phyloP scores from a whole-genome alignment of 2,113 vertebrate species.

The Macrotus californicus region DNA sequence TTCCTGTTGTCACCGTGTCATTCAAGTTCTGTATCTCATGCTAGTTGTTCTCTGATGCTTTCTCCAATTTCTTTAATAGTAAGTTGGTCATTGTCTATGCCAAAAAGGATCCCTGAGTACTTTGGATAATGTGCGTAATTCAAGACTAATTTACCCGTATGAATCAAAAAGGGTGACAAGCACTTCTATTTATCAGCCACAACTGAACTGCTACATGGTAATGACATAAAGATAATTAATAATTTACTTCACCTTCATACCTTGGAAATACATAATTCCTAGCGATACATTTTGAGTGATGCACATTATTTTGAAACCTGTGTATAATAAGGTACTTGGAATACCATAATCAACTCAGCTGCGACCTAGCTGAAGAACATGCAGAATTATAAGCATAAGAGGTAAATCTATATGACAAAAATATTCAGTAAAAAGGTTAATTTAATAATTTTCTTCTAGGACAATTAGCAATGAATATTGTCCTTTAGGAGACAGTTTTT shows the following conservation, averaged over 20 bases:
- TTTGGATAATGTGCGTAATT: constrained; percentile 15
- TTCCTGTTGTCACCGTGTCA: background rate
- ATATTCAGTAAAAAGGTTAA: background rate
- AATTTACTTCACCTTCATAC: background rate
- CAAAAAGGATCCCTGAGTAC: background rate
- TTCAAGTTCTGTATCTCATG: background rate
- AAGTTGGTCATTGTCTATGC: background rate
- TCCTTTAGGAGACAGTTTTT: background rate
- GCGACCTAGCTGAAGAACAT: background rate
- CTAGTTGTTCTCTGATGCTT: background rate
- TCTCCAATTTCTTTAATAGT: background rate
- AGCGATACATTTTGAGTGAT: background rate
- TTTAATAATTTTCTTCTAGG: background rate
- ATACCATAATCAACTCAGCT: background rate
- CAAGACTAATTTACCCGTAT: background rate
- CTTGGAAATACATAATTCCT: background rate
- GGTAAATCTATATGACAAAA: background rate
- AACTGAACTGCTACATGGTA: background rate
- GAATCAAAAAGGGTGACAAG: background rate
- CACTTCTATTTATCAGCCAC: background rate
- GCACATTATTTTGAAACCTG: constrained; percentile 1
- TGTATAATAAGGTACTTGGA: background rate
- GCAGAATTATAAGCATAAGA: background rate
- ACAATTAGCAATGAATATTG: background rate
- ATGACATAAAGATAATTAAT: background rate